Evolutionary conservation across 2,113 vertebrate species (phyloP).

Genomic region (Ictalurus punctatus): DNA sequence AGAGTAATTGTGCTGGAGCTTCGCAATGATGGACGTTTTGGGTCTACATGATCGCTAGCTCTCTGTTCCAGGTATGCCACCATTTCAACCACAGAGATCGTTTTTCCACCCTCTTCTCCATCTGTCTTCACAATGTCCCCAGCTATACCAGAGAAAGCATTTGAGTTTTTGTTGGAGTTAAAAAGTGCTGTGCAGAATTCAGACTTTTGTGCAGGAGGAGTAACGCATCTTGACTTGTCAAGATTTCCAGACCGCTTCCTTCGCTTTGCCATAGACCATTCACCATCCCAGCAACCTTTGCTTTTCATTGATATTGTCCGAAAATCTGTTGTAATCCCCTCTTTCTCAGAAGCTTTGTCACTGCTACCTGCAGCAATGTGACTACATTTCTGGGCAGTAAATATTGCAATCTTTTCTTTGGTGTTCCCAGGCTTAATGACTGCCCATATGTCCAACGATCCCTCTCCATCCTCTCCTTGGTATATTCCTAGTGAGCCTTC

Average conservation of each 20-base stretch:
- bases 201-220: neutral
- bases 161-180: neutral
- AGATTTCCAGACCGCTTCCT: conserved; percentile 79
- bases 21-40: conserved; percentile 65
- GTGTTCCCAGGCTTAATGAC: conserved; percentile 95
- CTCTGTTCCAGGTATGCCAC: conserved; percentile 90
- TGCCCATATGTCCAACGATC: conserved; percentile 82
- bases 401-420: conserved; percentile 95
- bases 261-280: conserved; percentile 80
- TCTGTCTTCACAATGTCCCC: conserved; percentile 42
- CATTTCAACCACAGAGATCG: conserved; percentile 89
- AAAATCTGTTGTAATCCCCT: conserved; percentile 45
- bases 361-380: neutral
- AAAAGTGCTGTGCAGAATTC: neutral
- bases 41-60: conserved; percentile 72
- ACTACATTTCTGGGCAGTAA: conserved; percentile 79
- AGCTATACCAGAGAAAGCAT: conserved; percentile 7
- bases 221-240: conserved; percentile 68
- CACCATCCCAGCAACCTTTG: conserved; percentile 84
- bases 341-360: conserved; percentile 33
- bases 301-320: conserved; percentile 78
- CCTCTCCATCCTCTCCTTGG: conserved; percentile 77
- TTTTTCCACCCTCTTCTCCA: conserved; percentile 61
- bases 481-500: conserved; percentile 62
- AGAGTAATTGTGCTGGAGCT: conserved; percentile 60